phyloP scores from a whole-genome alignment of 2,113 vertebrate species.

The Siniperca knerii region DNA sequence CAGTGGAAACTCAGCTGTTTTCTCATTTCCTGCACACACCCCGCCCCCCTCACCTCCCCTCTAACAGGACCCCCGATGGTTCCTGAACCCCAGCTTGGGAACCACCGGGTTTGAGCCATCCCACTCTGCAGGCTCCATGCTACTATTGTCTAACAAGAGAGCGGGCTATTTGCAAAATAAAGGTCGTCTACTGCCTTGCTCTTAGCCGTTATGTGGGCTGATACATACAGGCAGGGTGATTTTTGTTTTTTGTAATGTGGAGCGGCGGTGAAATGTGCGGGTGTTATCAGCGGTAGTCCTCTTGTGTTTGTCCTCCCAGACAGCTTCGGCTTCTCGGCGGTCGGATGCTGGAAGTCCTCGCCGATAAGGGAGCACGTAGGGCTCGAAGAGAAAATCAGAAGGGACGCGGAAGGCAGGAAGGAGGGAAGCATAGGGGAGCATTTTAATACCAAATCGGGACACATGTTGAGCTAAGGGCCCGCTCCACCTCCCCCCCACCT shows the following conservation, averaged over 20 bases:
- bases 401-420: slow-evolving; percentile 56
- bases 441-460: slow-evolving; percentile 82
- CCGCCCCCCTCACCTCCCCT: background rate
- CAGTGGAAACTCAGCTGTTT: slow-evolving; percentile 14
- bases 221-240: background rate
- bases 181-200: slow-evolving; percentile 44
- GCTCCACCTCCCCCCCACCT: slow-evolving; percentile 53
- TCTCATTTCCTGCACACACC: slow-evolving; percentile 20
- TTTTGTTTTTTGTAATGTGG: background rate
- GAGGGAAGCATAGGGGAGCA: slow-evolving; percentile 46
- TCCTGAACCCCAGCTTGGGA: slow-evolving; percentile 65
- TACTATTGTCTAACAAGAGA: slow-evolving; percentile 72
- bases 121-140: slow-evolving; percentile 69
- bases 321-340: slow-evolving; percentile 46
- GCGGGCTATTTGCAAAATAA: slow-evolving; percentile 76
- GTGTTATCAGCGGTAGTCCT: slow-evolving; percentile 14
- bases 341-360: slow-evolving; percentile 69
- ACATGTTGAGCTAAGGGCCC: slow-evolving; percentile 84
- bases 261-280: slow-evolving; percentile 37
- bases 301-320: background rate
- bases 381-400: slow-evolving; percentile 46
- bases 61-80: slow-evolving; percentile 35
- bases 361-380: slow-evolving; percentile 47
- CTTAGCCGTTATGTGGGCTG: slow-evolving; percentile 37
- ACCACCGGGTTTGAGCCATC: slow-evolving; percentile 60